Percentiles rank a stretch among this genome's conserved stretches.
Evolutionary conservation across 2,888 invertebrate genomes (phyloP).

Genomic region (Neocrepidodera transversa): DNA sequence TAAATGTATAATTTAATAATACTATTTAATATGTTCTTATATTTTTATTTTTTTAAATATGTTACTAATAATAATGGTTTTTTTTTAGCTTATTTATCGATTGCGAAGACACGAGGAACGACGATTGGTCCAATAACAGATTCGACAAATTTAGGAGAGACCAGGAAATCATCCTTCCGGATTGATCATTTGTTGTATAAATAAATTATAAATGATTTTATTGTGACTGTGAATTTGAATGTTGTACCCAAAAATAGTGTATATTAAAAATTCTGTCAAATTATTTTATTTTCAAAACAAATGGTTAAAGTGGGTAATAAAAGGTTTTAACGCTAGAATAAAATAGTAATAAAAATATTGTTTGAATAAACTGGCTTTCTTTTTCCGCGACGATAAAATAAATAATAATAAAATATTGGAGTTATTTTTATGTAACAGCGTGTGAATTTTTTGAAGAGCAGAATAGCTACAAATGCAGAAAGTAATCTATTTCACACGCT

Average conservation of each 20-base stretch:
- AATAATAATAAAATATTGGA: too few species aligned
- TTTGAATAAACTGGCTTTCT: slow-evolving; percentile 9
- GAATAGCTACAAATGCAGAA: too few species aligned
- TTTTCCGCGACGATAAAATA: too few species aligned
- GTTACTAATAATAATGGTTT: too few species aligned
- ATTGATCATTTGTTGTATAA: slow-evolving; percentile 28
- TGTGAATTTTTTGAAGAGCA: too few species aligned
- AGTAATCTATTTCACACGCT: too few species aligned
- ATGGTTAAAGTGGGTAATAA: background rate
- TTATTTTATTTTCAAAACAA: slow-evolving; percentile 18
- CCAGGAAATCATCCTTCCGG: slow-evolving; percentile 30
- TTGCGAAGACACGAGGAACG: slow-evolving; percentile 45
- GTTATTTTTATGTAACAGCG: too few species aligned
- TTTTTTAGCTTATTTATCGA: slow-evolving; percentile 48
- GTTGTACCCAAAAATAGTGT: slow-evolving; percentile 44
- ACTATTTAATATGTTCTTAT: too few species aligned
- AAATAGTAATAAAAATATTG: slow-evolving; percentile 4
- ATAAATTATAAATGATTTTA: slow-evolving; percentile 21
- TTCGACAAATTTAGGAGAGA: slow-evolving; percentile 33
- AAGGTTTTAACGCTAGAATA: slow-evolving; percentile 8
- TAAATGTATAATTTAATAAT: too few species aligned
- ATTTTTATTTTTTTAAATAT: too few species aligned
- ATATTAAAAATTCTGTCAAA: slow-evolving; percentile 25
- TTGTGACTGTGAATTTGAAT: slow-evolving; percentile 41
- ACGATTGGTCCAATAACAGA: slow-evolving; percentile 35